Percentiles rank a stretch among this genome's conserved stretches.
phyloP scores from a whole-genome alignment of 2,797 vertebrate genomes.

The Psittacula derbiana region DNA sequence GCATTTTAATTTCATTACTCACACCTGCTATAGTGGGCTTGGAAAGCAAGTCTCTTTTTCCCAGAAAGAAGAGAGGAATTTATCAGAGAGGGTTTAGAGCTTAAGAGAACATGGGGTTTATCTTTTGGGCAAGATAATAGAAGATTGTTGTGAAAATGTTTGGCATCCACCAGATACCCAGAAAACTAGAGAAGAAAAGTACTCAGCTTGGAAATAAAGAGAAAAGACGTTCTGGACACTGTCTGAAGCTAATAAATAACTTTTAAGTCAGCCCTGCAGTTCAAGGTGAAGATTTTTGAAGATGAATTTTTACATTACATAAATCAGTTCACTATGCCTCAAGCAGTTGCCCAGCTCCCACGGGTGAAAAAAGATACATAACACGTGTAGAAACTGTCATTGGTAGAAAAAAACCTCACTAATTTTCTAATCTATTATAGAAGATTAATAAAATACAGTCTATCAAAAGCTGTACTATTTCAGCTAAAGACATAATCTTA shows the following conservation, averaged over 20 bases:
- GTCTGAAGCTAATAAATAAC: neutral
- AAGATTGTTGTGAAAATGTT: neutral
- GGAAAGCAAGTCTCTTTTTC: neutral
- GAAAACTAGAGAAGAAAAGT: neutral
- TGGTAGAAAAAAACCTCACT: neutral
- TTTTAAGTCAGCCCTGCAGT: neutral
- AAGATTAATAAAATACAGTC: neutral
- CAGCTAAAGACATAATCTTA: neutral
- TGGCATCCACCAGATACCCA: neutral
- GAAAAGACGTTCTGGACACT: neutral
- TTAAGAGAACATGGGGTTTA: neutral
- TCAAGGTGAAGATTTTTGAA: neutral
- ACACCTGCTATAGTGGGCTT: neutral
- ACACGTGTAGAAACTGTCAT: neutral
- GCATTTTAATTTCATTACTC: neutral
- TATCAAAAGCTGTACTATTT: neutral
- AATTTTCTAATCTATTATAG: neutral
- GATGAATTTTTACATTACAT: neutral
- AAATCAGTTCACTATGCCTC: neutral
- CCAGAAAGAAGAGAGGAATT: neutral
- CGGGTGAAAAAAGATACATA: rapidly evolving
- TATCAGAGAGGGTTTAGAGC: neutral
- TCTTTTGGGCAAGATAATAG: neutral
- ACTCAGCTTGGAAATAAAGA: neutral
- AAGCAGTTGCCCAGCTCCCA: neutral